Evolutionary conservation across 37 sponge, comb jelly and placozoan species (phyloP).

Genomic region (Cliona cf. orientalis): DNA sequence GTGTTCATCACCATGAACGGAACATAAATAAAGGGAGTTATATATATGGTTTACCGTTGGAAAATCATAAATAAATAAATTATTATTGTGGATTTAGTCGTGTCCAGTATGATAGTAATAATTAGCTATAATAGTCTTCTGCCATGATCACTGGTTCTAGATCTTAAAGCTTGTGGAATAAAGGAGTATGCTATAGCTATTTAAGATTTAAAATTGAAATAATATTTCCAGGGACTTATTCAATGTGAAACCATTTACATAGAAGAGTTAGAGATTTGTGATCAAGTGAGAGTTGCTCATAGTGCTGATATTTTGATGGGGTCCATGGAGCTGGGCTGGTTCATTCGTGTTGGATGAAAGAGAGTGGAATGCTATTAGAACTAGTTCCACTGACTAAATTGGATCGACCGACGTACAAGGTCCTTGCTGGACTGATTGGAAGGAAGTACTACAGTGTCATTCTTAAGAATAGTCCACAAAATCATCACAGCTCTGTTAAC

Average conservation of each 20-base stretch:
- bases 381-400: conserved; percentile 36
- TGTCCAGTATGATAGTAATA: not conserved
- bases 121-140: no score
- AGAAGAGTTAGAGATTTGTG: conserved; percentile 63
- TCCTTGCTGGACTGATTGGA: conserved; percentile 47
- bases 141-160: not conserved
- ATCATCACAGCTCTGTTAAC: no score
- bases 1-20: no score
- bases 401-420: conserved; percentile 48
- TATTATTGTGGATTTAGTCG: no score
- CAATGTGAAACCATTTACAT: conserved; percentile 1
- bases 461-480: no score
- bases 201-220: no score
- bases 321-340: conserved; percentile 80
- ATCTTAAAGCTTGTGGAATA: not conserved
- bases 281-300: conserved; percentile 56
- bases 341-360: conserved; percentile 72
- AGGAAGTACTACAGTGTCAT: conserved; percentile 11
- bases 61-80: no score
- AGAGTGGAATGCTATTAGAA: conserved; percentile 53
- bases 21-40: no score
- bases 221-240: conserved; percentile 30
- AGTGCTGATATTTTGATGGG: conserved; percentile 62
- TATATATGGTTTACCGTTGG: no score
- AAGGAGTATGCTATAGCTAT: not conserved